These are phyloP conservation scores for Astur gentilis DNA, from an alignment of 2,113 vertebrate species.

Conservation along the genomic window DNA sequence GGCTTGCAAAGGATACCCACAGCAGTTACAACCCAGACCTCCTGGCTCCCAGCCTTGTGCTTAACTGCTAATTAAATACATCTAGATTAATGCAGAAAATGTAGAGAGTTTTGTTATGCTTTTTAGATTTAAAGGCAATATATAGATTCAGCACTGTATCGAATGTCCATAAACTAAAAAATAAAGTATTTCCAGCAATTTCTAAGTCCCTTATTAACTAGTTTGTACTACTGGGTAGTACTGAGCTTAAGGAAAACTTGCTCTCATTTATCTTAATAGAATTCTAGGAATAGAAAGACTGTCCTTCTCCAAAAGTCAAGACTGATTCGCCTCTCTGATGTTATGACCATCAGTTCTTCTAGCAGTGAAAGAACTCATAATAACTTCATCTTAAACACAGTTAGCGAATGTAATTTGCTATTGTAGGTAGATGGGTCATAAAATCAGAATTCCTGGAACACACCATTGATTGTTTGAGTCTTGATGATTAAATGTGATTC, in stretches of 20 bases:
- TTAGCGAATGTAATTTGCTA: not conserved
- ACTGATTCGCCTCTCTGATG: not conserved
- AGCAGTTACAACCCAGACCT: constrained; percentile 45
- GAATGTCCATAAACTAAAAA: constrained; percentile 46
- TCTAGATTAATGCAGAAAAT: constrained; percentile 42
- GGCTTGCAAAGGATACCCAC: constrained; percentile 16
- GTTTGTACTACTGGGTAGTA: not conserved
- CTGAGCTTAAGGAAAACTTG: not conserved
- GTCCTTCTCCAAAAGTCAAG: not conserved
- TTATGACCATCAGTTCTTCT: not conserved
- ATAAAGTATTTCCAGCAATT: constrained; percentile 21
- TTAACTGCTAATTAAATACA: constrained; percentile 51
- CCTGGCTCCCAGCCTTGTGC: constrained; percentile 15
- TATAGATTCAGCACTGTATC: constrained; percentile 43
- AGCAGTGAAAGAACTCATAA: not conserved
- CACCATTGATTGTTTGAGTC: not conserved
- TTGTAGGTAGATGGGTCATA: not conserved
- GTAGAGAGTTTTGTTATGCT: not conserved
- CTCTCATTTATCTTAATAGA: not conserved
- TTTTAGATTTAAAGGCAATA: constrained; percentile 41
- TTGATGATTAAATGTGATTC: not conserved
- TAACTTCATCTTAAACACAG: not conserved
- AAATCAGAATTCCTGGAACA: not conserved
- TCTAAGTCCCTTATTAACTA: not conserved
- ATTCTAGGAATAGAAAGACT: not conserved